Base-by-base conservation (phyloP, 2,888 invertebrate species). In the Andrena flavipes region DNA sequence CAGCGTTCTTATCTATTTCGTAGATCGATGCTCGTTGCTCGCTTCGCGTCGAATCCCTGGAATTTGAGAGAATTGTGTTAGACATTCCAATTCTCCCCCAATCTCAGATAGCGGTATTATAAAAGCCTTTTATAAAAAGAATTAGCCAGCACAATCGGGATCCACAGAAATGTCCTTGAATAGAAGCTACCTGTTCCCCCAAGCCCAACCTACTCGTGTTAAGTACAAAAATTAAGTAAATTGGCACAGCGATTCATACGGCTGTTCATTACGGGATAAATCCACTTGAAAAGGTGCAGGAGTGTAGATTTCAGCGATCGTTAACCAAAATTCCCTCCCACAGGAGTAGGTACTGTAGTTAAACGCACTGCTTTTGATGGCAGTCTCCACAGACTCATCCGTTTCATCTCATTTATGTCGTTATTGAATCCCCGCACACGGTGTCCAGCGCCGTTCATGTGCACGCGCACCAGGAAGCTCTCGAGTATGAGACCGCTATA, bases 1-100 rank as follows among this genome's bases (percentile, higher is more conserved):
- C 54, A 6, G 10, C 35, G 8, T 54, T 72, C 65, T 71, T 62
- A 42, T 72, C 67, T 69, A 67, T 71, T 68, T 49, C 54, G 23
- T 69, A 2, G 10, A 54, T 79, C 73, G 65, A 64, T 62, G 69
- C 16, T 35, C 69, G 49, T 20, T 42, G 26, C 33, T 26, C n/a
- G 33, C 16, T 23, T 20, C 63, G 35, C 35, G 72, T 42, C 56
- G 35, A 35, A 13, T 68, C 26, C 30, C 42, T 5, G 20, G 20
- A 56, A 48, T 51, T 51, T 30, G 26, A 33, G 33, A 26, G 56
- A 59, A 73, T 60, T 51, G 48, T 26, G 76, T 67, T 13, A 29
- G 49, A 51, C 59, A 26, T 63, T 64, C 51, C 51, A 78, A 78
- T 73, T 63, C 42, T 0, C 23, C 42, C 2, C 8, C 54, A n/a